Evolutionary conservation across 2,797 vertebrate species (phyloP), one percentile per base, ranked within the genome.

Genomic region (Sus cebifrons): DNA sequence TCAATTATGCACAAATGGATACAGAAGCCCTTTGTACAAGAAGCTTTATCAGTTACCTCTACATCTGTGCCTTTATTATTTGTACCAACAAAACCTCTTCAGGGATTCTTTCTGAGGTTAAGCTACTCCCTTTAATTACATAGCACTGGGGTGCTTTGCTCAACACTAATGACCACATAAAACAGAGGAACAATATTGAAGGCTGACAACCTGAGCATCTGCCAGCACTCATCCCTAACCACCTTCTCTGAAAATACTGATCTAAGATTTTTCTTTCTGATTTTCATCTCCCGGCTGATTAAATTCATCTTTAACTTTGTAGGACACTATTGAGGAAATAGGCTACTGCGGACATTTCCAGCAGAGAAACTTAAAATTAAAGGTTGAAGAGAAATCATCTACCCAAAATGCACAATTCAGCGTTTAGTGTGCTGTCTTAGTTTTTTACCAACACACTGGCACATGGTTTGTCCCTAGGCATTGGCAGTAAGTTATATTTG

Each of bases 11-110:
- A 91, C 74, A 90, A 94, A 91, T 73, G 78, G 49, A 74, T 58
- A 86, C 64, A 94, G 56, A 91, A 86, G 29, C 25, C 75, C 36
- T 97, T 94, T 93, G 65, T 90, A 71, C 18, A 94, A 90, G 17
- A 94, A 56, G 29, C 90, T 95, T 95, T 84, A 96, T 74, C 88
- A 89, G 64, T 52, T 89, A 52, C 60, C 86, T 96, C 74, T 79
- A 64, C 77, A 89, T 96, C 96, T 97, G 93, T 86, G 88, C 58
- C 64, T 89, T 83, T 89, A 90, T 95, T 96, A 87, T 89, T 79
- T 95, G 78, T 68, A 97, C 32, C 27, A 64, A 91, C 54, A 90
- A 92, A 96, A 36, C 3, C 65, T 96, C 86, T 70, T 92, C 16
- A n/a, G 70, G 54, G 83, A 91, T 79, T 96, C 27, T 92, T 83